Conservation (phyloP, 92 coral and sea anemone species). For the Metridium senile region DNA sequence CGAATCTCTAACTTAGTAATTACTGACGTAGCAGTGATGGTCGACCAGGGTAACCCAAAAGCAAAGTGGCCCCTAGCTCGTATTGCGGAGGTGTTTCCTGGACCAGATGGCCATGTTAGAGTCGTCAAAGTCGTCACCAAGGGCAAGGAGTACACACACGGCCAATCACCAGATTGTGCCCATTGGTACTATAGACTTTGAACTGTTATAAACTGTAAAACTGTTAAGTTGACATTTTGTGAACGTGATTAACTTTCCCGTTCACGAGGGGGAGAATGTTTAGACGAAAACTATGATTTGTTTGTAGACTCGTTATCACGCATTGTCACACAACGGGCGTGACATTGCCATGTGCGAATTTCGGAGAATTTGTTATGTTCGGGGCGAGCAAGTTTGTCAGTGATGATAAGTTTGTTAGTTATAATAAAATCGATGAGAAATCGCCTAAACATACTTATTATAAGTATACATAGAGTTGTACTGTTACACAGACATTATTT, state of each 20-base stretch:
- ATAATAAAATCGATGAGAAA: too few relatives aligned
- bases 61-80: slow-evolving; percentile 16
- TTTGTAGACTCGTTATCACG: too few relatives aligned
- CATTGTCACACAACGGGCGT: too few relatives aligned
- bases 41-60: slow-evolving; percentile 8
- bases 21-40: slow-evolving; percentile 8
- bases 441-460: too few relatives aligned
- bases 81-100: slow-evolving; percentile 19
- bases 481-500: too few relatives aligned
- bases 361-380: too few relatives aligned
- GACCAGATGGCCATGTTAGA: slow-evolving; percentile 21
- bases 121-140: slow-evolving; percentile 8
- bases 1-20: slow-evolving; percentile 8
- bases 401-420: too few relatives aligned
- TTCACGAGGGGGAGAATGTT: not conserved
- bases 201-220: not conserved
- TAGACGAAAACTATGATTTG: too few relatives aligned
- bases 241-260: not conserved
- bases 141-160: slow-evolving; percentile 13
- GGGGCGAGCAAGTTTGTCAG: too few relatives aligned
- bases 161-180: slow-evolving; percentile 4
- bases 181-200: slow-evolving; percentile 1
- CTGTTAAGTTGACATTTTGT: not conserved
- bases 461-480: too few relatives aligned
- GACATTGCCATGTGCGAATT: too few relatives aligned